Conservation (phyloP, 2,113 vertebrate species). For the Pseudopipra pipra region DNA sequence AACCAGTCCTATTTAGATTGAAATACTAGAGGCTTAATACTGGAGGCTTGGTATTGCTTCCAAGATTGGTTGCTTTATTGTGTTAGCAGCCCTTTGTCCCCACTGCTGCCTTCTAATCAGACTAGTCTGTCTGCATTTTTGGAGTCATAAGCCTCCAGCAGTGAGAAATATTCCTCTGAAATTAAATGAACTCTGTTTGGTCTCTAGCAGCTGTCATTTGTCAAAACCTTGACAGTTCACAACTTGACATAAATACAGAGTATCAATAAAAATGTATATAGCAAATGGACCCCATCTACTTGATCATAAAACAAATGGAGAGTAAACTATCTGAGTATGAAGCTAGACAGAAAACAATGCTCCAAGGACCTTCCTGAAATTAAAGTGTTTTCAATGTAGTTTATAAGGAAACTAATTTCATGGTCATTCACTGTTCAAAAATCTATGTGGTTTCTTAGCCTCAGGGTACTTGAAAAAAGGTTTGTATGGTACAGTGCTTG, state of each 20-base stretch:
- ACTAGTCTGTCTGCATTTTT: conserved; percentile 48
- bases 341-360: neutral
- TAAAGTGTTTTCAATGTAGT: neutral
- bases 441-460: neutral
- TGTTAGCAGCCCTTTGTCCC: conserved; percentile 15
- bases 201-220: conserved; percentile 30
- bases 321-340: neutral
- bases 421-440: conserved; percentile 7
- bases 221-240: conserved; percentile 21
- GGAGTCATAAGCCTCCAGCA: conserved; percentile 21
- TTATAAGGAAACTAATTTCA: conserved; percentile 22
- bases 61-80: neutral
- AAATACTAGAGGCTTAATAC: neutral
- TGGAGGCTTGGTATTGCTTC: neutral
- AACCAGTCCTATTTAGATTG: neutral
- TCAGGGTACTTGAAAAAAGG: neutral
- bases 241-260: conserved; percentile 29
- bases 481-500: neutral
- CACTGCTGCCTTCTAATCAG: conserved; percentile 34
- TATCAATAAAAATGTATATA: conserved; percentile 26
- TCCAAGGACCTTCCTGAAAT: neutral
- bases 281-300: conserved; percentile 23
- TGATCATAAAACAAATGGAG: conserved; percentile 29
- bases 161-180: conserved; percentile 36
- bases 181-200: conserved; percentile 15